Base-by-base conservation (phyloP, 2,888 invertebrate species). In the Drosophila borborema region DNA sequence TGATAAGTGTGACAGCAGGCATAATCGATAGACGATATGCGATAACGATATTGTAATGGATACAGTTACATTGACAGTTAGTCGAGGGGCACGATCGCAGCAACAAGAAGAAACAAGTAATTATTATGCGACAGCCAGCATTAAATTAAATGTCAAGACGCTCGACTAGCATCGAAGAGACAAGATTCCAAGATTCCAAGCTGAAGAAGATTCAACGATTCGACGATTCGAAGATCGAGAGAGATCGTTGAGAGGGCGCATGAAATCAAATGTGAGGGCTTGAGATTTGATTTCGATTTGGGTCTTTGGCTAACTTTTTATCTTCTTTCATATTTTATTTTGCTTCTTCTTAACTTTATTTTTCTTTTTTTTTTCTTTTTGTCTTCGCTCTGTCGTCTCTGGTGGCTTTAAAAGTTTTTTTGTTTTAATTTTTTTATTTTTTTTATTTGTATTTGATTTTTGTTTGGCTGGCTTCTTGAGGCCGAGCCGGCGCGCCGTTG, bases 141-240 rank as follows among this genome's bases (percentile, higher is more conserved):
- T 83, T 85, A 81, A 89, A 85, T 85, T 80, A 85, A 85, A 86
- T 81, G 86, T 76, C 87, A 81, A 78, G 65, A 49, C 46, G 66
- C 43, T 77, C 58, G 53, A 63, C 64, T 53, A 55, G 66, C 56
- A 64, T 58, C 49, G 49, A 31, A 48, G 16, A 58, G 20, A 34
- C 34, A 20, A 36, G 59, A 23, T 28, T 28, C 40, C 23, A 6
- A 55, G 55, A 54, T 10, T 8, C 46, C 9, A 36, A 36, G 59
- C n/a, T n/a, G 1, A n/a, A n/a, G n/a, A n/a, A n/a, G n/a, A n/a
- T n/a, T n/a, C 36, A 1, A 18, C 28, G 60, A 49, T 6, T 9
- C 46, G 20, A 38, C 23, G 46, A 14, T 12, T 43, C 40, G 38
- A n/a, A 36, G 41, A 51, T 16, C 41, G 36, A 51, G n/a, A 45